These are phyloP conservation scores for Distichodus sexfasciatus DNA, from an alignment of 2,797 vertebrate genomes.

Conservation along the genomic window DNA sequence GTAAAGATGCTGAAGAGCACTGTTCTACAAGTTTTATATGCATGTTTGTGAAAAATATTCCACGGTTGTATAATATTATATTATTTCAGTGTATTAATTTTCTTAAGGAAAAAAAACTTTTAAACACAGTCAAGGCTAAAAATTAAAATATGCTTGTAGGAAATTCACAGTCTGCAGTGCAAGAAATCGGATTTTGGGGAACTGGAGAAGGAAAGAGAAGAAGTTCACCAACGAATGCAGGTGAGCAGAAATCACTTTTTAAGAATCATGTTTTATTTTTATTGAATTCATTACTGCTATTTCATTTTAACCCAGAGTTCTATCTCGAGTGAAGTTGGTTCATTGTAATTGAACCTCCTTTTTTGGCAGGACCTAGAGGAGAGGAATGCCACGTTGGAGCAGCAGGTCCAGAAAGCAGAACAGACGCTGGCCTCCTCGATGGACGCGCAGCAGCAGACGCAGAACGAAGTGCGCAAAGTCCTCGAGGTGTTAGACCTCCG, in stretches of 20 bases:
- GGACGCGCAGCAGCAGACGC: conserved; percentile 73
- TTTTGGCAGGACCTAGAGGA: conserved; percentile 80
- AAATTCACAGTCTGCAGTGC: conserved; percentile 85
- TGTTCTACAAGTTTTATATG: too few relatives aligned
- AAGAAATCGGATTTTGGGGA: conserved; percentile 78
- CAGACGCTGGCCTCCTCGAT: conserved; percentile 74
- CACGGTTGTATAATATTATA: too few relatives aligned
- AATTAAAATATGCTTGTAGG: conserved; percentile 72
- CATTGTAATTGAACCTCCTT: not conserved
- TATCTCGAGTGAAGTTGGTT: too few relatives aligned
- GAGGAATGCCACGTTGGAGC: conserved; percentile 81
- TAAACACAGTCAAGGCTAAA: not conserved
- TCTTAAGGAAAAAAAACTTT: too few relatives aligned
- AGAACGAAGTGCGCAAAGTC: conserved; percentile 76
- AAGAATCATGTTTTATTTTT: too few relatives aligned
- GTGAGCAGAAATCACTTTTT: too few relatives aligned
- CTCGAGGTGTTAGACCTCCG: conserved; percentile 87
- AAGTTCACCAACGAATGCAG: conserved; percentile 84
- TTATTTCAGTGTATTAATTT: too few relatives aligned
- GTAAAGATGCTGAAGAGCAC: too few relatives aligned
- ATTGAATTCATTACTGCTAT: too few relatives aligned
- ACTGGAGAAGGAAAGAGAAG: conserved; percentile 77
- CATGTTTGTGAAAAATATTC: too few relatives aligned
- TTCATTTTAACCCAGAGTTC: too few relatives aligned
- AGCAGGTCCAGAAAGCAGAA: conserved; percentile 76